These are phyloP conservation scores for Thecophora atra DNA, from an alignment of 2,888 invertebrate species.

Conservation along the genomic window DNA sequence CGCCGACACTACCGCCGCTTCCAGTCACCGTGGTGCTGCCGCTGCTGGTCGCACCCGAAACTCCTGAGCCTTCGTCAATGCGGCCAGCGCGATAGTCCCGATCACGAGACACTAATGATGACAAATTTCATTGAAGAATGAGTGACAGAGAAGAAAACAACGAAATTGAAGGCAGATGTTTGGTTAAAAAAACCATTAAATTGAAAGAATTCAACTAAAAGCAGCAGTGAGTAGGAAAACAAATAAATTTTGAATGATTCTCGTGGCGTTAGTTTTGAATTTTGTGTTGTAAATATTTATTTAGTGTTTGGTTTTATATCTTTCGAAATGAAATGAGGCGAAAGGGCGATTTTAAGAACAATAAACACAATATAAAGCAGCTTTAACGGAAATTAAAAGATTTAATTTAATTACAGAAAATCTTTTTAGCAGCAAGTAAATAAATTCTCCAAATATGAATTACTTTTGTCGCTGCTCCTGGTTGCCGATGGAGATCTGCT, in stretches of 20 bases:
- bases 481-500: conserved; percentile 63
- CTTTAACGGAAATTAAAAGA: background rate
- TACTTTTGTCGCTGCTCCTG: conserved; percentile 62
- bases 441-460: too few relatives aligned
- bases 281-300: background rate
- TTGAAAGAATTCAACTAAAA: too few relatives aligned
- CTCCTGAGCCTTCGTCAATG: conserved; percentile 49
- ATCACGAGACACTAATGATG: conserved; percentile 64
- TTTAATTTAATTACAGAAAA: background rate
- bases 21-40: conserved; percentile 48
- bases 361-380: too few relatives aligned
- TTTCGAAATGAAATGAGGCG: too few relatives aligned
- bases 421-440: too few relatives aligned
- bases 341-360: too few relatives aligned
- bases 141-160: background rate
- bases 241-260: too few relatives aligned
- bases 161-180: conserved; percentile 14
- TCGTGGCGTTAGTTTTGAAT: background rate
- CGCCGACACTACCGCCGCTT: conserved; percentile 46
- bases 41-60: conserved; percentile 40
- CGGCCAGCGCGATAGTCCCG: conserved; percentile 54
- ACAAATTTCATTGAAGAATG: conserved; percentile 17
- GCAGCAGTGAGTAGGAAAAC: too few relatives aligned
- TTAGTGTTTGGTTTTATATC: too few relatives aligned
- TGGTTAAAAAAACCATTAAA: too few relatives aligned